phyloP scores from a whole-genome alignment of 2,797 vertebrate genomes.

The Micromesistius poutassou region DNA sequence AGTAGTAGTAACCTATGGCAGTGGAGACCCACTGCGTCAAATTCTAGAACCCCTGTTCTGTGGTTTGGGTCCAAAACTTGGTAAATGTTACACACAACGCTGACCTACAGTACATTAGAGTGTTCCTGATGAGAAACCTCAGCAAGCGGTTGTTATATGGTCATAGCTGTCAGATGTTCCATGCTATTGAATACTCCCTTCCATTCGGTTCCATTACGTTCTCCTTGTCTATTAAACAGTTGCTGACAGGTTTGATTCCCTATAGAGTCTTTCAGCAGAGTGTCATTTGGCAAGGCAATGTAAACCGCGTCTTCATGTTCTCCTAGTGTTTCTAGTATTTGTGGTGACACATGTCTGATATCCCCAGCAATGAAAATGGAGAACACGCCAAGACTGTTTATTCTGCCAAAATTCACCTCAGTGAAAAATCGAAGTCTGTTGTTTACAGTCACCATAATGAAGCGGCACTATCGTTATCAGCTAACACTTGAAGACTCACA shows the following conservation, averaged over 20 bases:
- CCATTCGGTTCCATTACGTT: too few relatives aligned
- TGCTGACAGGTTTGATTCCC: background rate
- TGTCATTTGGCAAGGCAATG: background rate
- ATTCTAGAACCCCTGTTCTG: background rate
- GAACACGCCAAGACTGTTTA: background rate
- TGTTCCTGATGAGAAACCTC: background rate
- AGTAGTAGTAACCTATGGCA: too few relatives aligned
- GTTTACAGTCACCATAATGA: background rate
- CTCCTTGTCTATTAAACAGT: background rate
- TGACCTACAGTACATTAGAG: background rate
- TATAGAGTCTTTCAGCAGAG: background rate
- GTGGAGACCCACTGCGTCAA: too few relatives aligned
- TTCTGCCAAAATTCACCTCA: background rate
- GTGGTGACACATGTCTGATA: background rate
- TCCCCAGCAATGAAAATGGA: background rate
- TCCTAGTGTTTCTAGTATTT: background rate
- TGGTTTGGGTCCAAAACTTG: background rate
- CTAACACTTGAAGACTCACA: background rate
- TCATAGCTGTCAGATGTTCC: background rate
- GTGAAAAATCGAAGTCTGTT: background rate
- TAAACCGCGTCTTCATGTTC: background rate
- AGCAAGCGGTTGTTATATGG: background rate
- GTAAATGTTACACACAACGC: background rate
- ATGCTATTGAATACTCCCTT: background rate
- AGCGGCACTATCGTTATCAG: background rate